These are phyloP conservation scores for Psittacula echo DNA, from an alignment of 2,797 vertebrate species.

Conservation along the genomic window DNA sequence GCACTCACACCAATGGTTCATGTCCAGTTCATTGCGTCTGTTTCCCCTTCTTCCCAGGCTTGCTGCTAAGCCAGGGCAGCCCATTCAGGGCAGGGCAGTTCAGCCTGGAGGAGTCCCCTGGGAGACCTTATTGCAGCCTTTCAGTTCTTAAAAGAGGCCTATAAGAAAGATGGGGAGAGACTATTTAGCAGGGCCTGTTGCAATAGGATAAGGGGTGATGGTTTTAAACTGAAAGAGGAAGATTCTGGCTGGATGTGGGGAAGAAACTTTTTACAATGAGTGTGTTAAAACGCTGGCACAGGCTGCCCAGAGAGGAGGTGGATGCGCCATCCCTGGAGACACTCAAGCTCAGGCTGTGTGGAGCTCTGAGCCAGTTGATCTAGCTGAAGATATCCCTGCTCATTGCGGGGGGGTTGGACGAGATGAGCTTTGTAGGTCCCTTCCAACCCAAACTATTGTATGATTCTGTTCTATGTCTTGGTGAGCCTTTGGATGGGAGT, in stretches of 20 bases:
- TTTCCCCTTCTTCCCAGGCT: not conserved
- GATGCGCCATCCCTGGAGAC: not conserved
- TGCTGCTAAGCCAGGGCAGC: not conserved
- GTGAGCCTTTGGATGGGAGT: not conserved
- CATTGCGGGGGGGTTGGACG: not conserved
- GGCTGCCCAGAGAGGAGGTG: not conserved
- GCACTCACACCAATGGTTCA: not conserved
- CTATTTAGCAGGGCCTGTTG: not conserved
- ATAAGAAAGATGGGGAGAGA: not conserved
- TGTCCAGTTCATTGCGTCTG: accelerated
- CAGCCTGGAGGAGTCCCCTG: not conserved
- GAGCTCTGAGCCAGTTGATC: not conserved
- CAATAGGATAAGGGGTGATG: not conserved
- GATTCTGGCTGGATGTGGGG: not conserved
- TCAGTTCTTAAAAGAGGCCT: not conserved
- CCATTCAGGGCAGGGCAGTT: not conserved
- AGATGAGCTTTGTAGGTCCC: not conserved
- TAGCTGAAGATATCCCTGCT: not conserved
- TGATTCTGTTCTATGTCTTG: not conserved
- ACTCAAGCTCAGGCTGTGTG: not conserved
- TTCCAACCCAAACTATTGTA: not conserved
- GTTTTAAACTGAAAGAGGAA: not conserved
- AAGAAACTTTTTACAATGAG: not conserved
- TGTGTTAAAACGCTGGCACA: not conserved
- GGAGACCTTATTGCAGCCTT: not conserved